Evolutionary conservation across 2,113 vertebrate species (phyloP).

Genomic region (Mesembrinibis cayennensis): DNA sequence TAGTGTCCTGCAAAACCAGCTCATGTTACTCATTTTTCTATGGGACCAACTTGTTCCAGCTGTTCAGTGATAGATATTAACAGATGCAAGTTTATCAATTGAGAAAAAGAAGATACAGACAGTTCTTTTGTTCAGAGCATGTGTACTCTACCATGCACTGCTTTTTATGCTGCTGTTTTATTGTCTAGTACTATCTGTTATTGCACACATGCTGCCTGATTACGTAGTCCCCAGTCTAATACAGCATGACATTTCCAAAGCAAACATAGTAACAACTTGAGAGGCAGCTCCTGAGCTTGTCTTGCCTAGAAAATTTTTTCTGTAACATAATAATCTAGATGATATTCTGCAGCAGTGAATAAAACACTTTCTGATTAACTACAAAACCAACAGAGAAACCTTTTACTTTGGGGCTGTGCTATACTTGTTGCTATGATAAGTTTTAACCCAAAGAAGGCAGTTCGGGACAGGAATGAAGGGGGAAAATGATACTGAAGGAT

Average conservation of each 20-base stretch:
- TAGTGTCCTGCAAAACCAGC: background rate
- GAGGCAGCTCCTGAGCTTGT: background rate
- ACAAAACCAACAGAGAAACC: background rate
- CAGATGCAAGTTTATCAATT: background rate
- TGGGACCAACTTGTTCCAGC: background rate
- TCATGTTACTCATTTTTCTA: rapidly evolving
- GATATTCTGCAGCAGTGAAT: background rate
- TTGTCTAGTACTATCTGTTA: background rate
- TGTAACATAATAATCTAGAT: rapidly evolving
- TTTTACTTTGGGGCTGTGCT: background rate
- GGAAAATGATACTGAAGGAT: rapidly evolving
- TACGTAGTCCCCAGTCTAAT: background rate
- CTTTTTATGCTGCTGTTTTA: background rate
- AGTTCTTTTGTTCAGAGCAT: background rate
- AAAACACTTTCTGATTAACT: background rate
- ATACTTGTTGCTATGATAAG: rapidly evolving
- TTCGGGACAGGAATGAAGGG: background rate
- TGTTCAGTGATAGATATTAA: background rate
- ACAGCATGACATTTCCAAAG: background rate
- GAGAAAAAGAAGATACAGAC: background rate
- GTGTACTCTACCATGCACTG: too few relatives aligned
- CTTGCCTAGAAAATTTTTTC: background rate
- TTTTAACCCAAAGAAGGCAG: background rate
- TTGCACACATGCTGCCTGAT: background rate
- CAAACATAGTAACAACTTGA: background rate